These are phyloP conservation scores for Folsomia manolachei DNA, from an alignment of 2,888 invertebrate species.

Conservation along the genomic window DNA sequence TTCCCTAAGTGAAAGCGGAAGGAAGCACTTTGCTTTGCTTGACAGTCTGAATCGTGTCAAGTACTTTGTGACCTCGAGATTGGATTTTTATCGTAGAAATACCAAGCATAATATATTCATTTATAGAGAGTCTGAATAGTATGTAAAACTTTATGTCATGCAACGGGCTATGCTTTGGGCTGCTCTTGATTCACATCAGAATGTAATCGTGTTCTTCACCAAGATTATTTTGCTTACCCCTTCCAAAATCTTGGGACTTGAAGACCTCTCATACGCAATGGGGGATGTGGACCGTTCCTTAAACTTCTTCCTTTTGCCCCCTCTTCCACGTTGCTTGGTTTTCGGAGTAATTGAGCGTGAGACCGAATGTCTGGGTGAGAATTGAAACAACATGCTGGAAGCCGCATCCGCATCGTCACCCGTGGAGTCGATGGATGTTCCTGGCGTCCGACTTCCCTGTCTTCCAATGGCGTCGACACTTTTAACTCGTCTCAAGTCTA, in stretches of 20 bases:
- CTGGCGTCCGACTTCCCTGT: constrained; percentile 45
- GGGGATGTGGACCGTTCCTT: constrained; percentile 45
- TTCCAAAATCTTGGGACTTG: constrained; percentile 49
- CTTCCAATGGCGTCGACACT: constrained; percentile 49
- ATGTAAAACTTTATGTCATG: no score
- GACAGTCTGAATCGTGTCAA: no score
- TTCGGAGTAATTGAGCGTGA: constrained; percentile 47
- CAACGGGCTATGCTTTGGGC: no score
- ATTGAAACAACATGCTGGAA: constrained; percentile 43
- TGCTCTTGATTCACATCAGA: no score
- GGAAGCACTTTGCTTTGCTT: no score
- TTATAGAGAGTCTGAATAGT: no score
- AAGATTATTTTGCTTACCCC: no score
- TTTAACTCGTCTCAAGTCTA: constrained; percentile 63
- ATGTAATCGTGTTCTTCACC: no score
- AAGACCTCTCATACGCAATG: constrained; percentile 42
- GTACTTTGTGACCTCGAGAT: no score
- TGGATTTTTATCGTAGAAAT: no score
- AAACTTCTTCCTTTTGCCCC: constrained; percentile 28
- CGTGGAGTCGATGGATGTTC: constrained; percentile 43
- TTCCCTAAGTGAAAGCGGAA: no score
- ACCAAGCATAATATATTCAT: no score
- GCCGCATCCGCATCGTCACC: constrained; percentile 45
- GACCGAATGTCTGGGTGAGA: constrained; percentile 43
- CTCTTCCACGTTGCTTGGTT: constrained; percentile 2